Conservation (phyloP, 2,113 vertebrate species). For the Lepus timidus region DNA sequence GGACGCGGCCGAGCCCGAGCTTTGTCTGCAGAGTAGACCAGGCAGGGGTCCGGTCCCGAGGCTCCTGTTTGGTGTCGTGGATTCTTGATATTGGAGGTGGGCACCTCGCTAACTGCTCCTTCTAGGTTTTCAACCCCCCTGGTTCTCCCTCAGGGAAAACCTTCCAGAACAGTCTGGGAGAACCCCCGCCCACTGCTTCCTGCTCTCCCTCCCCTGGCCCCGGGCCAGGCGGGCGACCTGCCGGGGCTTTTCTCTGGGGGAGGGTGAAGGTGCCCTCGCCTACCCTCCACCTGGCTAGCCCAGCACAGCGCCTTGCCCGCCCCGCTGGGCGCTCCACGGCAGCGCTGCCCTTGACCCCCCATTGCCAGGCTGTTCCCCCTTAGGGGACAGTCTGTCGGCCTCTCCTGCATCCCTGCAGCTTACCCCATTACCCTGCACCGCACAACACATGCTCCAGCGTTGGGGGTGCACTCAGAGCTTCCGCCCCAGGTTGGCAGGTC, state of each 20-base stretch:
- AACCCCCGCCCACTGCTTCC: not conserved
- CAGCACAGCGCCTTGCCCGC: not conserved
- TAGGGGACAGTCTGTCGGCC: fast-evolving
- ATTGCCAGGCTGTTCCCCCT: not conserved
- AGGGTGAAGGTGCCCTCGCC: not conserved
- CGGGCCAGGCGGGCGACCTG: not conserved
- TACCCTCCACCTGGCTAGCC: not conserved
- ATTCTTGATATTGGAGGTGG: not conserved
- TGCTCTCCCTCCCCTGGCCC: not conserved
- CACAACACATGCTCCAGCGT: no score
- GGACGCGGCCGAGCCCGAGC: not conserved
- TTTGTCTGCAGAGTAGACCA: not conserved
- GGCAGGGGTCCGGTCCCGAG: not conserved
- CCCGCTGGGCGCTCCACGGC: not conserved
- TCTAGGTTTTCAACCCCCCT: not conserved
- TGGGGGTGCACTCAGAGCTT: fast-evolving
- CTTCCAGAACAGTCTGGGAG: not conserved
- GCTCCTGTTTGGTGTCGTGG: not conserved
- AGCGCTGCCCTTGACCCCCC: not conserved
- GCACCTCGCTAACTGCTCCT: not conserved
- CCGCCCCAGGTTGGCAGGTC: no score
- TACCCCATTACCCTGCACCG: no score
- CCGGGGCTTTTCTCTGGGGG: not conserved
- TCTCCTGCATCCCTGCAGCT: fast-evolving
- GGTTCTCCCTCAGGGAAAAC: not conserved